These are phyloP conservation scores for Dasysyrphus albostriatus DNA, from an alignment of 2,888 invertebrate species.

Conservation along the genomic window DNA sequence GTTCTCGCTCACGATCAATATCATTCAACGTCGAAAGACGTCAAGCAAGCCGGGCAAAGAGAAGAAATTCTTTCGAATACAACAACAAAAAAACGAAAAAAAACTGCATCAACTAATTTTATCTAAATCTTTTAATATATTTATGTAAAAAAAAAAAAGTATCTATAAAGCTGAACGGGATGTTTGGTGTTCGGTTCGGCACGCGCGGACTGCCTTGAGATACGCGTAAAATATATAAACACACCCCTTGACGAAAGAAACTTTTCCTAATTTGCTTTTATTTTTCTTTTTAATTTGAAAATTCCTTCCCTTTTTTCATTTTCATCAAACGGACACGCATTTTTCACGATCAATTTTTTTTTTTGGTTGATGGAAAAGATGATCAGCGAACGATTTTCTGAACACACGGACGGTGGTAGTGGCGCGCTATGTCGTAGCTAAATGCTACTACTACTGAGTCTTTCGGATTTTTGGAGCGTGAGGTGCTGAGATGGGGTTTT, in stretches of 20 bases:
- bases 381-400: conserved; percentile 53
- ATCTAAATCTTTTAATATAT: conserved; percentile 8
- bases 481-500: conserved; percentile 54
- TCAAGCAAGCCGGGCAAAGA: conserved; percentile 38
- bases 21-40: conserved; percentile 42
- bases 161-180: conserved; percentile 39
- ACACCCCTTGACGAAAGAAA: conserved; percentile 43
- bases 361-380: conserved; percentile 8
- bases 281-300: conserved; percentile 31
- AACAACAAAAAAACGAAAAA: not conserved
- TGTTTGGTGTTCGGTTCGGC: conserved; percentile 53
- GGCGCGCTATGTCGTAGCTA: conserved; percentile 69
- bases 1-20: conserved; percentile 63
- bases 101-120: conserved; percentile 50
- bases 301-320: conserved; percentile 31
- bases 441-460: conserved; percentile 71
- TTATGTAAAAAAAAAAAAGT: conserved; percentile 24
- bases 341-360: conserved; percentile 68
- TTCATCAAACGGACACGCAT: conserved; percentile 62
- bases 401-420: conserved; percentile 50
- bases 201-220: conserved; percentile 55
- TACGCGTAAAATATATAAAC: conserved; percentile 27
- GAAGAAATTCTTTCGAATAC: conserved; percentile 44
- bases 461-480: conserved; percentile 42
- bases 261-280: conserved; percentile 47